These are phyloP conservation scores for Myripristis murdjan DNA, from an alignment of 2,797 vertebrate genomes.

Conservation along the genomic window DNA sequence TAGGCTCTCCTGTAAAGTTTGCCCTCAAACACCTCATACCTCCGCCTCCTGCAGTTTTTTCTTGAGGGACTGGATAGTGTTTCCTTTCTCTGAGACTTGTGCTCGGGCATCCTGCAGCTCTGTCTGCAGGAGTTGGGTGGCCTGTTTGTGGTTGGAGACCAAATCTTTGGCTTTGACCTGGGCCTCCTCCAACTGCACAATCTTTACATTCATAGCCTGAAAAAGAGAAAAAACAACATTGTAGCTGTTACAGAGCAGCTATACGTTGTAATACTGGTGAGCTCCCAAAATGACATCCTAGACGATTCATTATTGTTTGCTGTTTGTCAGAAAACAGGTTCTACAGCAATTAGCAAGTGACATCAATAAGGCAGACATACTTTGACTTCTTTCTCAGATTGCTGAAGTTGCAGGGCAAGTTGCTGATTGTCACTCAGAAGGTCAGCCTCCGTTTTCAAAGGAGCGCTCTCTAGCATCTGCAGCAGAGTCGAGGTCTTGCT, in stretches of 20 bases:
- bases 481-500: conserved; percentile 81
- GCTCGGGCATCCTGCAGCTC: conserved; percentile 81
- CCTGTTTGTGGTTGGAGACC: conserved; percentile 77
- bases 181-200: conserved; percentile 78
- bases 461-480: conserved; percentile 42
- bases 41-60: conserved; percentile 66
- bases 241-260: neutral
- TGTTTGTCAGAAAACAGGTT: neutral
- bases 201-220: conserved; percentile 68
- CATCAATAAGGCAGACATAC: conserved; percentile 62
- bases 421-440: conserved; percentile 78
- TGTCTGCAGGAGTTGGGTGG: conserved; percentile 80
- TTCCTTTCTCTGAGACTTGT: conserved; percentile 78
- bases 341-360: too few species aligned
- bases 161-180: conserved; percentile 64
- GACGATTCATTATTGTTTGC: neutral
- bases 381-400: conserved; percentile 72
- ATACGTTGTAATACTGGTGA: neutral
- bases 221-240: neutral
- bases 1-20: too few species aligned
- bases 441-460: conserved; percentile 47
- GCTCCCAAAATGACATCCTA: neutral
- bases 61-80: conserved; percentile 52
- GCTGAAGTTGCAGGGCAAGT: conserved; percentile 71
- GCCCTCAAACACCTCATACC: conserved; percentile 52